phyloP scores from a whole-genome alignment of 2,888 invertebrate genomes.

The Lycocerus yunnanus region DNA sequence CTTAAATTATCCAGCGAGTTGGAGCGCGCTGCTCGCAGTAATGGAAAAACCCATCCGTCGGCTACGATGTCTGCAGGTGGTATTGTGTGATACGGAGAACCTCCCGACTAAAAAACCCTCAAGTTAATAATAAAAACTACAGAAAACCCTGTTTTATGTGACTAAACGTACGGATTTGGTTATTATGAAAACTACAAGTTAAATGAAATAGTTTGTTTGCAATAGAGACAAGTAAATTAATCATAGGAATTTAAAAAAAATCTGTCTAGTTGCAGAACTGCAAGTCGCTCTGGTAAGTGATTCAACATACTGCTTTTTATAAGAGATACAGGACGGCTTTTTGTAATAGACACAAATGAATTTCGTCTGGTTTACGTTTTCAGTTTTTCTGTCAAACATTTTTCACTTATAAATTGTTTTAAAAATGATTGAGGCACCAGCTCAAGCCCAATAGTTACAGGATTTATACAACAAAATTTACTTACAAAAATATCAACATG shows the following conservation, averaged over 20 bases:
- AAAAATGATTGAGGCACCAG: no score
- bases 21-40: slow-evolving; percentile 67
- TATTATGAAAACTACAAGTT: no score
- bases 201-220: no score
- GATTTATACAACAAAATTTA: no score
- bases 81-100: slow-evolving; percentile 90
- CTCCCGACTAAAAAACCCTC: slow-evolving; percentile 63
- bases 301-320: background rate
- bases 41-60: slow-evolving; percentile 77
- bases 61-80: slow-evolving; percentile 76
- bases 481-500: no score
- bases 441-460: no score
- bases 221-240: no score
- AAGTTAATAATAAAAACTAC: slow-evolving; percentile 1
- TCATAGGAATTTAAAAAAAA: no score
- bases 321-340: background rate
- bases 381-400: no score
- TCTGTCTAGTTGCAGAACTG: no score
- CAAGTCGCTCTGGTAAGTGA: background rate
- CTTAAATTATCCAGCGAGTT: slow-evolving; percentile 79
- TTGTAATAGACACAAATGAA: background rate
- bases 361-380: background rate
- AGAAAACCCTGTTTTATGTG: background rate
- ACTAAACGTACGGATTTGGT: background rate
- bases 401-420: no score